phyloP scores from a whole-genome alignment of 2,888 invertebrate genomes.

The Lapara coniferarum region DNA sequence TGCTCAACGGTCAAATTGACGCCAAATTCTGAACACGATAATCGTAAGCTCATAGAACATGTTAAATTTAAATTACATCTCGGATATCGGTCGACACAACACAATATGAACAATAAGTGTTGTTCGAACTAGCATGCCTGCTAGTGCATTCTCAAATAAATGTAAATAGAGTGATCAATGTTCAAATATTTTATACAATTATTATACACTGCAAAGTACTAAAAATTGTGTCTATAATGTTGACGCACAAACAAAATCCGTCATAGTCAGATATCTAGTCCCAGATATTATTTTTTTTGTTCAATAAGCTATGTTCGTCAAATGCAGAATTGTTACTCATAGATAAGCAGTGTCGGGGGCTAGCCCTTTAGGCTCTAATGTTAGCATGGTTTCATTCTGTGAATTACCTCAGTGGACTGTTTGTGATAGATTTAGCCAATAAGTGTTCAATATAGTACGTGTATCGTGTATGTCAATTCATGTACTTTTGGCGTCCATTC shows the following conservation, averaged over 20 bases:
- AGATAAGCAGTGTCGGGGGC: slow-evolving; percentile 51
- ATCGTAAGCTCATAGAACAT: slow-evolving; percentile 14
- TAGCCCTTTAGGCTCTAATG: slow-evolving; percentile 45
- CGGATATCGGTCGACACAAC: not conserved
- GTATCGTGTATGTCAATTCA: slow-evolving; percentile 75
- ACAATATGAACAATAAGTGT: not conserved
- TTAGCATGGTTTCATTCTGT: slow-evolving; percentile 65
- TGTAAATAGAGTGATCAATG: slow-evolving; percentile 43
- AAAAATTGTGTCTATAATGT: slow-evolving; percentile 40
- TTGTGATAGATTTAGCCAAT: slow-evolving; percentile 82
- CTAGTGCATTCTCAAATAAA: slow-evolving; percentile 39
- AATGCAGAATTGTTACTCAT: slow-evolving; percentile 63
- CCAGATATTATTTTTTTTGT: slow-evolving; percentile 62
- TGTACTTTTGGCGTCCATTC: slow-evolving; percentile 66
- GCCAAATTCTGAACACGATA: slow-evolving; percentile 40
- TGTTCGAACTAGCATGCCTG: slow-evolving; percentile 39
- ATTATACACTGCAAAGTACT: slow-evolving; percentile 35
- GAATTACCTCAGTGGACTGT: slow-evolving; percentile 80
- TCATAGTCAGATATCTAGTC: slow-evolving; percentile 81
- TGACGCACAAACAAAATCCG: slow-evolving; percentile 65
- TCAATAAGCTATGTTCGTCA: slow-evolving; percentile 61
- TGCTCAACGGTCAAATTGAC: slow-evolving; percentile 43
- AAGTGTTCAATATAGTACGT: slow-evolving; percentile 80
- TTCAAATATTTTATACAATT: slow-evolving; percentile 41
- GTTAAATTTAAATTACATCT: not conserved